Conservation (phyloP, 2,888 invertebrate species). For the Ornithoptera priamus region DNA sequence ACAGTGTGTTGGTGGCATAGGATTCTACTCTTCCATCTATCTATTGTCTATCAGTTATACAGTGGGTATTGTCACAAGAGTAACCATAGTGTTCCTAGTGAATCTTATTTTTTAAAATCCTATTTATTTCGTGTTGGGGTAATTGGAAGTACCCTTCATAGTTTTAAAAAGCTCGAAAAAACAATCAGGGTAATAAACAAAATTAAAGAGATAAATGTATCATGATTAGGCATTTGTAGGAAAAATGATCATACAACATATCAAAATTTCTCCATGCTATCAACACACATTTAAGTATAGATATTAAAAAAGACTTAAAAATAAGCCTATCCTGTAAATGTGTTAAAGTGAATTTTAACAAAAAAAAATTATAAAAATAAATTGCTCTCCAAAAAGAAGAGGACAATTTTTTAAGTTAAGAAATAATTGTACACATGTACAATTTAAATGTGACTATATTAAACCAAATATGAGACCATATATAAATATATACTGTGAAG, state of each 20-base stretch:
- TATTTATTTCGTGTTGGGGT: background rate
- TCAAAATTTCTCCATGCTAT: conserved; percentile 51
- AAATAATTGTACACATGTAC: conserved; percentile 21
- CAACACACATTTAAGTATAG: conserved; percentile 48
- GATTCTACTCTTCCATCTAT: conserved; percentile 6
- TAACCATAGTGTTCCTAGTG: background rate
- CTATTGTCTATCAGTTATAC: conserved; percentile 13
- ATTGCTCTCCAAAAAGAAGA: conserved; percentile 9
- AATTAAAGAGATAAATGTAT: background rate
- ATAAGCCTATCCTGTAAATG: conserved; percentile 48
- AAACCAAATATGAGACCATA: conserved; percentile 27
- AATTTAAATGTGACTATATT: conserved; percentile 22
- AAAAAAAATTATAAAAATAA: conserved; percentile 33
- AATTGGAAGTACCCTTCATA: conserved; percentile 3
- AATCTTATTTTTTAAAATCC: background rate
- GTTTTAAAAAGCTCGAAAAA: conserved; percentile 17
- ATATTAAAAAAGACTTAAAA: conserved; percentile 58
- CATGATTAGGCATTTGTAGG: background rate
- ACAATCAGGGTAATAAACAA: conserved; percentile 28
- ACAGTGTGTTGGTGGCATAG: conserved; percentile 48
- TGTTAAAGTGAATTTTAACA: conserved; percentile 54
- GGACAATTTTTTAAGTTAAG: conserved; percentile 19
- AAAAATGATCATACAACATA: conserved; percentile 48
- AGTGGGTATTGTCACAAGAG: conserved; percentile 24
- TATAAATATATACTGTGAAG: background rate